Percentiles rank a stretch among this genome's conserved stretches.
phyloP scores from a whole-genome alignment of 2,113 vertebrate species.

The Dipodomys spectabilis region DNA sequence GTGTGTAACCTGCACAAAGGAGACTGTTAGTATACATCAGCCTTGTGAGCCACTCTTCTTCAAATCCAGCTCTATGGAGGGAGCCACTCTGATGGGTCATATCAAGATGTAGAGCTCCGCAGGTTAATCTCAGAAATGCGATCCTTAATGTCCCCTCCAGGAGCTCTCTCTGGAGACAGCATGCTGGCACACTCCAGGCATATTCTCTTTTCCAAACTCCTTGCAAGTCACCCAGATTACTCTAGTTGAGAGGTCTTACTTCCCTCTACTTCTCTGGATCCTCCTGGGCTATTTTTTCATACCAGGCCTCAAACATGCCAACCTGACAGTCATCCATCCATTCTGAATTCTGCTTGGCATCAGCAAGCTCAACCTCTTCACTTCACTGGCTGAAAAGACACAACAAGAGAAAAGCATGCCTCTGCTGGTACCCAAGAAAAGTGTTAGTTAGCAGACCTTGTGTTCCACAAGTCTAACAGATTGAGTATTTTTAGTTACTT shows the following conservation, averaged over 20 bases:
- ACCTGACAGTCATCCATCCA: constrained; percentile 99
- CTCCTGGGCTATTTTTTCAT: constrained; percentile 96
- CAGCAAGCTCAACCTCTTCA: constrained; percentile 96
- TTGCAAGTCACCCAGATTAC: constrained; percentile 37
- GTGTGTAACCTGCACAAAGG: neutral
- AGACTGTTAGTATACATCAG: neutral
- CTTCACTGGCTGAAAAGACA: constrained; percentile 93
- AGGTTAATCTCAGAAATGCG: neutral
- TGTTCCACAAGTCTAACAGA: neutral
- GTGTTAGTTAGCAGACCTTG: neutral
- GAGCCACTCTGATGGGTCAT: neutral
- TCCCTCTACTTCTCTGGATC: constrained; percentile 94
- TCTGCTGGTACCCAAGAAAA: constrained; percentile 28
- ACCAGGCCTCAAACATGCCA: constrained; percentile 98
- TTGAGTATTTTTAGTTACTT: neutral
- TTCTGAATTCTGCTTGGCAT: constrained; percentile 96
- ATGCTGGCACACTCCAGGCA: neutral
- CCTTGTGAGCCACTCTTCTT: neutral
- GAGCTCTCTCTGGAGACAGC: neutral
- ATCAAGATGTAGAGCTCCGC: neutral
- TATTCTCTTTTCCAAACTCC: constrained; percentile 31
- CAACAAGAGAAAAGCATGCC: constrained; percentile 46
- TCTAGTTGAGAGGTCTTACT: constrained; percentile 85
- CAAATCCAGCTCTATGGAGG: neutral
- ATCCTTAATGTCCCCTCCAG: neutral